These are phyloP conservation scores for Drosophila austrosaltans DNA, from an alignment of 2,888 invertebrate genomes.

Conservation along the genomic window DNA sequence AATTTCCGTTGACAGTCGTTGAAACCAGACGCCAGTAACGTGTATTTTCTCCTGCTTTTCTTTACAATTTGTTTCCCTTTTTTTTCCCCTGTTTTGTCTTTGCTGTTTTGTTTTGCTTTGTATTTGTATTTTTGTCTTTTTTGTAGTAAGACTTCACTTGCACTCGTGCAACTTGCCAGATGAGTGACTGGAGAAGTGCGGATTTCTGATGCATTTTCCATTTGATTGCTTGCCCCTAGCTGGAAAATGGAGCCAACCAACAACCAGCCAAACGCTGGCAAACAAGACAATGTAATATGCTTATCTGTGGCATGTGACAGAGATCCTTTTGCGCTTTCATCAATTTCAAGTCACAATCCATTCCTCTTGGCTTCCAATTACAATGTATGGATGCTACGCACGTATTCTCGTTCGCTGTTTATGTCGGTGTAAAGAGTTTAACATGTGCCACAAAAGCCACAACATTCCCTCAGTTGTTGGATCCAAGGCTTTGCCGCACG, in stretches of 20 bases:
- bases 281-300: constrained; percentile 36
- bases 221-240: constrained; percentile 65
- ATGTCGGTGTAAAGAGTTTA: constrained; percentile 78
- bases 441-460: constrained; percentile 65
- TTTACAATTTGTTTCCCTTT: constrained; percentile 14
- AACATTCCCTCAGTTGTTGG: constrained; percentile 40
- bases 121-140: constrained; percentile 2
- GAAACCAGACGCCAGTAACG: constrained; percentile 50
- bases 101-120: not conserved
- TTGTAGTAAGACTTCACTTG: constrained; percentile 54
- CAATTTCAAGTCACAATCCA: constrained; percentile 41
- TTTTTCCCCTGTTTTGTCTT: not conserved
- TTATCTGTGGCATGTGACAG: constrained; percentile 30
- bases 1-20: constrained; percentile 67
- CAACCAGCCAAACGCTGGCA: constrained; percentile 15
- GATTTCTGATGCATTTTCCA: constrained; percentile 69
- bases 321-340: constrained; percentile 40
- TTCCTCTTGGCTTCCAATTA: constrained; percentile 62
- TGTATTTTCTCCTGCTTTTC: constrained; percentile 40
- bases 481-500: constrained; percentile 30
- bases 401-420: constrained; percentile 69
- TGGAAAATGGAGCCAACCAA: constrained; percentile 19
- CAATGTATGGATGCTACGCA: constrained; percentile 68
- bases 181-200: constrained; percentile 29
- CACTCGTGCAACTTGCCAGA: constrained; percentile 56